phyloP scores from a whole-genome alignment of 2,888 invertebrate species.

The Lumbricus terrestris region DNA sequence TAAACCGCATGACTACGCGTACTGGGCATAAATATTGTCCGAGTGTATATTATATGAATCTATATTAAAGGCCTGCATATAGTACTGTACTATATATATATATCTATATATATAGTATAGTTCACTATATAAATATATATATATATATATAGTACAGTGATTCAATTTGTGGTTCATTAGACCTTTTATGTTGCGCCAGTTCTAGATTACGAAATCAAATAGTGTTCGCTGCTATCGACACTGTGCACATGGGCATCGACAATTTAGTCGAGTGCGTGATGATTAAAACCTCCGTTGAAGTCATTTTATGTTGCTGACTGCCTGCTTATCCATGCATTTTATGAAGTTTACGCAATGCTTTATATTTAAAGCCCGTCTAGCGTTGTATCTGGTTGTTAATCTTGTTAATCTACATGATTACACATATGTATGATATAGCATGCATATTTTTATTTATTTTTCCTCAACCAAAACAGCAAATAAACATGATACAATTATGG shows the following conservation, averaged over 20 bases:
- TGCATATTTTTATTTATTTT: too few relatives aligned
- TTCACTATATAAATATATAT: too few relatives aligned
- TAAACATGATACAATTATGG: too few relatives aligned
- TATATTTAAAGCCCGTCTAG: background rate
- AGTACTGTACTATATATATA: too few relatives aligned
- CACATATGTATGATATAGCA: too few relatives aligned
- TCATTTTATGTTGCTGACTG: background rate
- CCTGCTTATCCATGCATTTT: background rate
- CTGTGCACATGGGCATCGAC: background rate
- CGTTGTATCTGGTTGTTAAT: background rate
- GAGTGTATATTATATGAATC: too few relatives aligned
- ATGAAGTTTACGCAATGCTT: background rate
- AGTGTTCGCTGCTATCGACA: background rate
- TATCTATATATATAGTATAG: too few relatives aligned
- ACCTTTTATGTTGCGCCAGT: background rate
- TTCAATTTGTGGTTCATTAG: background rate
- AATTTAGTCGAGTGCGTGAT: background rate
- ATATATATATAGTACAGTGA: background rate
- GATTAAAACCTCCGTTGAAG: background rate
- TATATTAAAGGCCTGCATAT: too few relatives aligned
- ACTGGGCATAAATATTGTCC: background rate
- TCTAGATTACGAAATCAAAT: background rate
- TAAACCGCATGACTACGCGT: background rate
- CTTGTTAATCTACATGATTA: background rate
- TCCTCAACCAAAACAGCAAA: too few relatives aligned